Evolutionary conservation across 2,888 invertebrate genomes (phyloP), one percentile per base, ranked within the genome.

Genomic region (Hanleya hanleyi): DNA sequence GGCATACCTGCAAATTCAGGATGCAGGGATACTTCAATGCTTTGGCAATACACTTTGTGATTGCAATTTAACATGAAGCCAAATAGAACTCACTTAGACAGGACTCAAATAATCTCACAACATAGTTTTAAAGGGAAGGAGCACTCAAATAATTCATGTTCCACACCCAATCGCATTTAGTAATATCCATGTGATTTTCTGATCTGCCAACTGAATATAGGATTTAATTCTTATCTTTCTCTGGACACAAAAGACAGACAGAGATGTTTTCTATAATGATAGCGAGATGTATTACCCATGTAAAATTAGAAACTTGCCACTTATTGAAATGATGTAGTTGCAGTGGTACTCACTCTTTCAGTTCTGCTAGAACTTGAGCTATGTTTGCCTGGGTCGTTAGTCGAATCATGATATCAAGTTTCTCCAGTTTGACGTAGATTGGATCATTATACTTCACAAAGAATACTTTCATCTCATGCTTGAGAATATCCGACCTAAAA

Each of bases 391-490:
- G 98, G 61, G 97, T 97, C 22, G 99, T 99, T 81, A 99, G 92
- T 22, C 99, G 94, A 86, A 99, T 99, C 99, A 99, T 99, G 73
- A 99, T 99, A 90, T 99, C 99, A 84, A 99, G 89, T 90, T 99
- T 99, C 91, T 99, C 99, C 76, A 99, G 93, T 90, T 99, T 99
- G 57, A 99, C 99, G 91, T 99, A 99, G 90, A 99, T 99, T 0
- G 99, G 99, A 92, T 99, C 99, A 91, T 99, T 99, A 92, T 99
- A 99, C 89, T 99, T 99, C 47, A 99, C 99, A 91, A 99, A 99
- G 92, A 99, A 99, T 69, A 97, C 97, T 93, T 99, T 99, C 99
- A 99, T 99, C 92, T 99, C 99, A 87, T 99, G 98, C 90, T 99
- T 99, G 62, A 99, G 92, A 82, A 99, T 99, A 75, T 99, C 99